These are phyloP conservation scores for Leptinotarsa juncta DNA, from an alignment of 2,888 invertebrate genomes.

Conservation along the genomic window DNA sequence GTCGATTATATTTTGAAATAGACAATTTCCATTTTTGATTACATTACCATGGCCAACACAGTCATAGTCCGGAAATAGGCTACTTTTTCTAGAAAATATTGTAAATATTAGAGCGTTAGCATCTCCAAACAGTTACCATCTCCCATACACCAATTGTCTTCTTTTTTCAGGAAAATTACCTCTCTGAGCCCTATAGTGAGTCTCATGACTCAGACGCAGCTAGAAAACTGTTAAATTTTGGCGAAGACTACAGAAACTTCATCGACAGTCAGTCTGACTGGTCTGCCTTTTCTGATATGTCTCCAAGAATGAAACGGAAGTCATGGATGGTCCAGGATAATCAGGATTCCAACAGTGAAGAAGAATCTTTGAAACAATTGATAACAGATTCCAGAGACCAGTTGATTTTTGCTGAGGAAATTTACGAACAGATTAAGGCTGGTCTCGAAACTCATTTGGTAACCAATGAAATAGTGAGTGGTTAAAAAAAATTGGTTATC, in stretches of 20 bases:
- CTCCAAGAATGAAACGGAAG: constrained; percentile 64
- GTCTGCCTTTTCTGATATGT: constrained; percentile 72
- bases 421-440: constrained; percentile 60
- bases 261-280: constrained; percentile 92
- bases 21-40: too few species aligned
- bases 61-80: too few species aligned
- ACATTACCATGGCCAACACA: too few species aligned
- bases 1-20: too few species aligned
- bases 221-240: constrained; percentile 84
- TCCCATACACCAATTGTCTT: neutral
- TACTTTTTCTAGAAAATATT: too few species aligned
- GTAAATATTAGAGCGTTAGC: too few species aligned
- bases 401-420: constrained; percentile 58
- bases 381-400: constrained; percentile 62
- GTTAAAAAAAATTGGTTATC: neutral
- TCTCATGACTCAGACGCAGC: constrained; percentile 87
- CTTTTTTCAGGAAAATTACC: constrained; percentile 83
- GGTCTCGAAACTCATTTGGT: constrained; percentile 59
- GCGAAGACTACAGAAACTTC: constrained; percentile 90
- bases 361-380: constrained; percentile 61
- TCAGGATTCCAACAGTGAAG: constrained; percentile 62
- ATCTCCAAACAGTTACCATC: too few species aligned
- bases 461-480: constrained; percentile 63
- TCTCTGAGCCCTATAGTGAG: constrained; percentile 91
- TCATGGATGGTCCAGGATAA: constrained; percentile 42